Evolutionary conservation across 2,797 vertebrate species (phyloP).

Genomic region (Buphagus erythrorhynchus): DNA sequence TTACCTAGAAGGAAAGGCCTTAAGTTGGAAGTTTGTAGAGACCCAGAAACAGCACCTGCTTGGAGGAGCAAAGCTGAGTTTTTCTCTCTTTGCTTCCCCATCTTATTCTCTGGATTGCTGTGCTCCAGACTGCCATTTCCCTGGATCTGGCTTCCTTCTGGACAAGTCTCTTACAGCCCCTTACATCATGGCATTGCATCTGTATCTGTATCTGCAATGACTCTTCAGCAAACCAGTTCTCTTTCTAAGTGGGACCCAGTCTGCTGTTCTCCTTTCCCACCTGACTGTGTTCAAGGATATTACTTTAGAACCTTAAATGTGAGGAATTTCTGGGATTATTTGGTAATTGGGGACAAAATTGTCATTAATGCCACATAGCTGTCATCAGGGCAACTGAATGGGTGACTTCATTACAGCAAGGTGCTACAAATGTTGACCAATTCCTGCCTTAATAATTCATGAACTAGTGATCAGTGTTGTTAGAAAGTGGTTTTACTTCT

Average conservation of each 20-base stretch:
- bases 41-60: neutral
- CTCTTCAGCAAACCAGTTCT: neutral
- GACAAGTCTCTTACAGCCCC: neutral
- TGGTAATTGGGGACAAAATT: neutral
- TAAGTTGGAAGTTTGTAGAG: neutral
- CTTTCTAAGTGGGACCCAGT: neutral
- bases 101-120: neutral
- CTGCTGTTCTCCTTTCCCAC: neutral
- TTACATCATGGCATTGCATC: neutral
- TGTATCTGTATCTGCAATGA: neutral
- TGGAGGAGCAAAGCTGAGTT: neutral
- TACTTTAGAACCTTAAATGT: neutral
- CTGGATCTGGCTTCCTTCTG: neutral
- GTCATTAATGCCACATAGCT: rapidly evolving
- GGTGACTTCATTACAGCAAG: neutral
- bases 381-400: neutral
- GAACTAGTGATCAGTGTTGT: neutral
- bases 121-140: neutral
- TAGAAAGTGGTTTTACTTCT: neutral
- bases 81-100: neutral
- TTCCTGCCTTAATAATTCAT: neutral
- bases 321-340: neutral
- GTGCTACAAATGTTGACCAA: neutral
- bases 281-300: neutral
- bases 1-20: neutral